phyloP scores from a whole-genome alignment of 64 coral and sea anemone species.

The Montipora foliosa region DNA sequence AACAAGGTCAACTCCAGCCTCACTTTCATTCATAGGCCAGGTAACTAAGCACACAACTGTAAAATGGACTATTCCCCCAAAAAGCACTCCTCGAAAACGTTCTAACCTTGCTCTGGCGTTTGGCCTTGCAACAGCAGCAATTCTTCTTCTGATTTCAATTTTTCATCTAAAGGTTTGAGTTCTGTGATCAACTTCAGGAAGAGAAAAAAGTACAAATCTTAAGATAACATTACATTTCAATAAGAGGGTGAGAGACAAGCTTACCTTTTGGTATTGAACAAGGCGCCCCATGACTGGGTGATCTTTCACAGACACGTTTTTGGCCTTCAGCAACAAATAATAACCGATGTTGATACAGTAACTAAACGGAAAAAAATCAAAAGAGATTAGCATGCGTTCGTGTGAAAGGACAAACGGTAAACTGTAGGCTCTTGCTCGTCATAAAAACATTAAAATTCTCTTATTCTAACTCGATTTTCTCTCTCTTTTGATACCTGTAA shows the following conservation, averaged over 20 bases:
- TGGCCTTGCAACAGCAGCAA: slow-evolving; percentile 47
- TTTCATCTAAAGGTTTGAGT: slow-evolving; percentile 86
- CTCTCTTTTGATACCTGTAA: too few species aligned
- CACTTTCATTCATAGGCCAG: too few species aligned
- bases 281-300: slow-evolving; percentile 95
- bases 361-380: slow-evolving; percentile 36
- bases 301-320: slow-evolving; percentile 78
- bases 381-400: background rate
- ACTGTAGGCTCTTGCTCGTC: too few species aligned
- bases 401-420: too few species aligned
- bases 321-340: slow-evolving; percentile 91
- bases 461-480: too few species aligned
- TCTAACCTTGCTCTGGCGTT: slow-evolving; percentile 19
- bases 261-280: slow-evolving; percentile 89
- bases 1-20: too few species aligned
- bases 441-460: too few species aligned
- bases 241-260: background rate
- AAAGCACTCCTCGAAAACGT: background rate
- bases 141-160: slow-evolving; percentile 77
- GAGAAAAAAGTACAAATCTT: background rate
- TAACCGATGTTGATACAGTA: slow-evolving; percentile 95
- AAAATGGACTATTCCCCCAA: too few species aligned
- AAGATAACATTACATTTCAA: background rate
- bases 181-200: slow-evolving; percentile 81
- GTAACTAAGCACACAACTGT: too few species aligned